Evolutionary conservation across 2,797 vertebrate species (phyloP), one percentile per base, ranked within the genome.

Genomic region (Echiichthys vipera): DNA sequence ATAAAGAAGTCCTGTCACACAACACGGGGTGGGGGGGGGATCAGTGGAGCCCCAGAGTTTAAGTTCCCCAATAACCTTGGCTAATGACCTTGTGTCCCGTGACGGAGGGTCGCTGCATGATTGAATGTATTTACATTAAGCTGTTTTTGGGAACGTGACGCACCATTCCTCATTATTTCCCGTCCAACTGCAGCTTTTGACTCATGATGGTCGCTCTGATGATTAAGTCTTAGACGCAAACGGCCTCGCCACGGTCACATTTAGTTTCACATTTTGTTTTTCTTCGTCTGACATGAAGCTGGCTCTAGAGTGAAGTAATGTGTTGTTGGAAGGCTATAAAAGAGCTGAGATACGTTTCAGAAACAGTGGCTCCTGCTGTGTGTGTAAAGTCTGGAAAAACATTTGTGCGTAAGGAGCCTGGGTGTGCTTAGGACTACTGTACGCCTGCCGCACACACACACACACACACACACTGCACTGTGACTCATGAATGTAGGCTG

Each of bases 321-420:
- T 78, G 61, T 64, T 77, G 61, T 50, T 70, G 55, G 50, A 61
- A 1, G 18, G 34, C 36, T 8, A 74, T 76, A 71, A 85, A 87
- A 73, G 67, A 80, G 53, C 29, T 0, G 0, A 84, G 79, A 91
- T 91, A 85, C 9, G 73, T 76, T 86, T 89, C 78, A 58, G 69
- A 84, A 75, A 61, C 39, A 32, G 22, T 39, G 72, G 64, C 84
- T 85, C 67, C 66, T 59, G 67, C 53, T 56, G 74, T 53, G 43
- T 85, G 71, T 72, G 71, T 61, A 81, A 78, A 72, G 77, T 82
- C 84, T 88, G 81, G 74, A 64, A 71, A 72, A 74, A 43, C 43
- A 71, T 74, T 64, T 64, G 80, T 77, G 61, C 30, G 66, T 20
- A 3, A 22, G n/a, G 40, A 32, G 43, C 43, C 50, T 59, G 66